phyloP scores from a whole-genome alignment of 2,888 invertebrate species.

The Byasa hedistus region DNA sequence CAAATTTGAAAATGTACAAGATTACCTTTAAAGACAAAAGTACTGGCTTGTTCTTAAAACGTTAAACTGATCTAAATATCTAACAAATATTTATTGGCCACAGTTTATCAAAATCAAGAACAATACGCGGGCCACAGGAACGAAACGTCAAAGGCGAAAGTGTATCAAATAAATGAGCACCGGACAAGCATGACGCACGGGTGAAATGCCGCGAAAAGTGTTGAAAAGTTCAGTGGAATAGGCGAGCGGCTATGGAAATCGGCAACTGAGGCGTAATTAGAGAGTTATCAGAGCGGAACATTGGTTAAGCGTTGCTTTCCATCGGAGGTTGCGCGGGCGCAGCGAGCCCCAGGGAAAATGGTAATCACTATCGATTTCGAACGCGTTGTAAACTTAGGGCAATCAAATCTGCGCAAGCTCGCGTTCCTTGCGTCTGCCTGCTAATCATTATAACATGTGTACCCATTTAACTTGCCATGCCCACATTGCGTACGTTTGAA shows the following conservation, averaged over 20 bases:
- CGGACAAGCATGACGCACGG: slow-evolving; percentile 47
- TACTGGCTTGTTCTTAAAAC: slow-evolving; percentile 43
- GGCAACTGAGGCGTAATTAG: slow-evolving; percentile 69
- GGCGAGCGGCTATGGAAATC: slow-evolving; percentile 74
- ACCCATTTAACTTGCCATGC: slow-evolving; percentile 1
- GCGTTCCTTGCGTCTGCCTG: slow-evolving; percentile 37
- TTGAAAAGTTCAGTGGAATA: slow-evolving; percentile 65
- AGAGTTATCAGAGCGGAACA: slow-evolving; percentile 79
- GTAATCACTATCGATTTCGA: slow-evolving; percentile 80
- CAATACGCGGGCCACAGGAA: slow-evolving; percentile 43
- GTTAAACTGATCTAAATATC: slow-evolving; percentile 30
- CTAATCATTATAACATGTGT: slow-evolving; percentile 52
- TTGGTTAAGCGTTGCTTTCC: slow-evolving; percentile 79
- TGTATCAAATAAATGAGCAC: slow-evolving; percentile 63
- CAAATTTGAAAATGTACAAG: neutral
- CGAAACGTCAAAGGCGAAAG: slow-evolving; percentile 62
- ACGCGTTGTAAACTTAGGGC: slow-evolving; percentile 58
- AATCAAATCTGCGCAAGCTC: slow-evolving; percentile 45
- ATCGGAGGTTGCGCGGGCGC: slow-evolving; percentile 77
- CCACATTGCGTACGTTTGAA: neutral
- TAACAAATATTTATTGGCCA: slow-evolving; percentile 40
- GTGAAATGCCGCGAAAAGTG: slow-evolving; percentile 70
- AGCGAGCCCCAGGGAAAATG: slow-evolving; percentile 75
- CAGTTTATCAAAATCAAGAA: slow-evolving; percentile 44
- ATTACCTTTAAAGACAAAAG: slow-evolving; percentile 39